Base-by-base conservation (phyloP, 2,797 vertebrate species). In the Megaceryle alcyon region DNA sequence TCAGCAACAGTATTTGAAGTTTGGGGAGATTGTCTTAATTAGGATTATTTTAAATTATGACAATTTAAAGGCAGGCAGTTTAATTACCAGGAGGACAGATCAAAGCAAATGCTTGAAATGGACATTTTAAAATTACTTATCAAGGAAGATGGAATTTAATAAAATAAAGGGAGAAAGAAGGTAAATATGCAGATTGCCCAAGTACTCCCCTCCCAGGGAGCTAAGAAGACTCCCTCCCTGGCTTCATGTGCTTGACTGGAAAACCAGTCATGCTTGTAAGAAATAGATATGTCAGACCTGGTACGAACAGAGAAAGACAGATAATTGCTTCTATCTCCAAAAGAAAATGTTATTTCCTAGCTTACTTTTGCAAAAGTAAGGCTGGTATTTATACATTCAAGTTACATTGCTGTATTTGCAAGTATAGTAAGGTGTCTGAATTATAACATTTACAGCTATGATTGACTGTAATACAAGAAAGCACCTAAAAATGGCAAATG, bases 81-180 rank as follows among this genome's bases (percentile, higher is more conserved):
- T 95, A 96, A 97, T 97, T 97, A 94, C 87, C 86, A 82, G 66
- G 70, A 81, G 94, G 90, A n/a, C 12, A 94, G 88, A 96, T 97
- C 96, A 97, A 97, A 97, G 94, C 78, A 92, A 93, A 88, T 59
- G 77, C 75, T 86, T 89, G 61, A 93, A 96, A 96, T 53, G 28
- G 88, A 71, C 89, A 70, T 92, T 94, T 93, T 95, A 41, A 87
- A 96, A 95, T 93, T 0, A 86, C 90, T 96, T 89, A 91, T 88
- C 92, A 64, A 89, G 57, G 78, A 94, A 83, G 78, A 92, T 11
- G 28, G 69, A 94, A 71, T 94, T 96, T 77, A 94, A 91, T 93
- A 95, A 96, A 96, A 66, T 80, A 78, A 70, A 39, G n/a, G 25
- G 6, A 11, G 12, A 48, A 82, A 83, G 35, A 82, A 94, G 86